These are phyloP conservation scores for Ptilonorhynchus violaceus DNA, from an alignment of 2,113 vertebrate species.

Conservation along the genomic window DNA sequence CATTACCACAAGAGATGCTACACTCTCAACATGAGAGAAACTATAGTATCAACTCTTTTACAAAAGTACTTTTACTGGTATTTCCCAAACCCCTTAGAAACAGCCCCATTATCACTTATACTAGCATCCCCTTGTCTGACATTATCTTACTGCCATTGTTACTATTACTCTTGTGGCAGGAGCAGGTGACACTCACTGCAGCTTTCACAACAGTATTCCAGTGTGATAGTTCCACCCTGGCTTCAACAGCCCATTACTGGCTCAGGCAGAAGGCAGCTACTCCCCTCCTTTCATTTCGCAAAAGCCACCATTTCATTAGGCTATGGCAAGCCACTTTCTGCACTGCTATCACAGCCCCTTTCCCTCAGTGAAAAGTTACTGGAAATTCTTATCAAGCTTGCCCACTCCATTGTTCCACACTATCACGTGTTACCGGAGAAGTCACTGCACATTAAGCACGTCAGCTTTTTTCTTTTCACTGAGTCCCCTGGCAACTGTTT, in stretches of 20 bases:
- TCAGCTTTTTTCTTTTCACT: background rate
- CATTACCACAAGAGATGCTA: background rate
- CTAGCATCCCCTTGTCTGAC: background rate
- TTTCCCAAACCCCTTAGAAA: background rate
- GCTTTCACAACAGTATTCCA: background rate
- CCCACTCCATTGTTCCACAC: slow-evolving; percentile 8
- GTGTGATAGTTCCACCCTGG: background rate
- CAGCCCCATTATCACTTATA: background rate
- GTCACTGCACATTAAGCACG: background rate
- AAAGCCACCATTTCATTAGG: background rate
- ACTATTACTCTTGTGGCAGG: background rate
- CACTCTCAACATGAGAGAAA: background rate
- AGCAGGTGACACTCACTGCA: background rate
- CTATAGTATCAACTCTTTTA: background rate
- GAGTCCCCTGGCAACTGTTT: background rate
- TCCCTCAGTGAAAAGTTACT: background rate
- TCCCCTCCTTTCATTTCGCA: background rate
- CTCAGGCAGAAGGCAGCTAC: background rate
- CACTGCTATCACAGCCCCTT: background rate
- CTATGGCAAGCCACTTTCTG: background rate
- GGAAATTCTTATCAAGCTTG: slow-evolving; percentile 27
- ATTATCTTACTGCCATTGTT: background rate
- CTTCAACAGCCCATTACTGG: background rate
- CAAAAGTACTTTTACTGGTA: background rate
- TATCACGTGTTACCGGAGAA: background rate